A percentile compares a stretch with the other conserved stretches of the same genome.
phyloP scores from a whole-genome alignment of 2,888 invertebrate species.

The Asteroscopus sphinx region DNA sequence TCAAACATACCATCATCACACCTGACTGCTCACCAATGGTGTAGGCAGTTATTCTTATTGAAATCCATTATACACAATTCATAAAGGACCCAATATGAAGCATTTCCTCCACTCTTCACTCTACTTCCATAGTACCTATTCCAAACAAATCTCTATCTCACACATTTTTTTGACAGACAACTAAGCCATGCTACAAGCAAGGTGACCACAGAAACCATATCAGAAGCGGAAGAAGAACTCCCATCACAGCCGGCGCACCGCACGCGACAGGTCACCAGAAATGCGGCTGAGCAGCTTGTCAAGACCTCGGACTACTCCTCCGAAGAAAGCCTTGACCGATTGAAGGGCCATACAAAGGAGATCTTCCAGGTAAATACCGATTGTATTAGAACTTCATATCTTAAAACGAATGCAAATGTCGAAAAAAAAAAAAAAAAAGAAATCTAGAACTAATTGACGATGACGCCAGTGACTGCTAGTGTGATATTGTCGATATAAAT shows the following conservation, averaged over 20 bases:
- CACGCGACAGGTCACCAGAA: constrained; percentile 74
- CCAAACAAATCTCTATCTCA: not conserved
- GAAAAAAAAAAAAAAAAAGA: too few species aligned
- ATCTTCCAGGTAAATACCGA: constrained; percentile 79
- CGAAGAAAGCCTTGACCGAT: constrained; percentile 79
- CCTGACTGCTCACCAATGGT: not conserved
- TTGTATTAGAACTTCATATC: constrained; percentile 3
- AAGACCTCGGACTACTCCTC: constrained; percentile 91
- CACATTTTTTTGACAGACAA: constrained; percentile 69
- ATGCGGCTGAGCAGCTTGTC: constrained; percentile 68
- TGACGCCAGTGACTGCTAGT: too few species aligned
- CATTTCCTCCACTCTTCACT: not conserved
- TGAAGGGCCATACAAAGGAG: constrained; percentile 75
- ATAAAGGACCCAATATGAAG: not conserved
- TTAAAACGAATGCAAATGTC: constrained; percentile 19
- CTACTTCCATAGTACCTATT: not conserved
- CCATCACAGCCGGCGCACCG: constrained; percentile 71
- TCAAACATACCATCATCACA: not conserved
- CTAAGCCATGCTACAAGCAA: constrained; percentile 65
- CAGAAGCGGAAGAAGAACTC: constrained; percentile 69
- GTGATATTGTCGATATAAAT: too few species aligned
- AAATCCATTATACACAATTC: not conserved
- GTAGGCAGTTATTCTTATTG: not conserved
- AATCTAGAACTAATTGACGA: not conserved
- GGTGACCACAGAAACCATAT: constrained; percentile 66